These are phyloP conservation scores for Casuarius casuarius DNA, from an alignment of 2,113 vertebrate genomes.

Conservation along the genomic window DNA sequence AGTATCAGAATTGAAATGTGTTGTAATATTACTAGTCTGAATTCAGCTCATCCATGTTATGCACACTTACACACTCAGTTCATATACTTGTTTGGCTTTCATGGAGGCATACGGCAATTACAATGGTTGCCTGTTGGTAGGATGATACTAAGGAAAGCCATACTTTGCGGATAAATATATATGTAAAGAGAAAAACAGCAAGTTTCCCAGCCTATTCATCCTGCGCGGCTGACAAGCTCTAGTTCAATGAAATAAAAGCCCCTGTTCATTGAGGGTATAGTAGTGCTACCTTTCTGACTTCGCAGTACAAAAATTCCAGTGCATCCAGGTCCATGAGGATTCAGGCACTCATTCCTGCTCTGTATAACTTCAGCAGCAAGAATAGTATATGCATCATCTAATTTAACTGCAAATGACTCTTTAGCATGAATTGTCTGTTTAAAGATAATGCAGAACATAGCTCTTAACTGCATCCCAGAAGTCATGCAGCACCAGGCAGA, in stretches of 20 bases:
- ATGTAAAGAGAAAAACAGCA: background rate
- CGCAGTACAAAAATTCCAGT: background rate
- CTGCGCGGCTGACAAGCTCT: background rate
- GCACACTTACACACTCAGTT: background rate
- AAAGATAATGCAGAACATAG: conserved; percentile 70
- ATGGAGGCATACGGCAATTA: background rate
- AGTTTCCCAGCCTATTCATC: background rate
- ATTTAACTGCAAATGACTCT: conserved; percentile 76
- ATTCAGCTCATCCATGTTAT: background rate
- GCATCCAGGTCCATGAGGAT: background rate
- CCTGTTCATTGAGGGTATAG: background rate
- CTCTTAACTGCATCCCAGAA: conserved; percentile 72
- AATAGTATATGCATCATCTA: conserved; percentile 58
- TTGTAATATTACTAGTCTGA: background rate
- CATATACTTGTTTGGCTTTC: background rate
- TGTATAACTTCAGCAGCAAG: background rate
- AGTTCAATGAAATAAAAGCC: background rate
- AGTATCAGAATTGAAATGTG: background rate
- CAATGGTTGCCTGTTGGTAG: background rate
- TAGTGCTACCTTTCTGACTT: background rate
- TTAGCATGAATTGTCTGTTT: conserved; percentile 68
- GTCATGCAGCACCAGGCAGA: conserved; percentile 66
- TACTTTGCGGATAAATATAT: background rate
- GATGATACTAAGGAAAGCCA: background rate
- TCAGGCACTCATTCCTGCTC: background rate